Percentiles rank a stretch among this genome's conserved stretches.
These are phyloP conservation scores for Cynaeus angustus DNA, from an alignment of 2,888 invertebrate species.

Conservation along the genomic window DNA sequence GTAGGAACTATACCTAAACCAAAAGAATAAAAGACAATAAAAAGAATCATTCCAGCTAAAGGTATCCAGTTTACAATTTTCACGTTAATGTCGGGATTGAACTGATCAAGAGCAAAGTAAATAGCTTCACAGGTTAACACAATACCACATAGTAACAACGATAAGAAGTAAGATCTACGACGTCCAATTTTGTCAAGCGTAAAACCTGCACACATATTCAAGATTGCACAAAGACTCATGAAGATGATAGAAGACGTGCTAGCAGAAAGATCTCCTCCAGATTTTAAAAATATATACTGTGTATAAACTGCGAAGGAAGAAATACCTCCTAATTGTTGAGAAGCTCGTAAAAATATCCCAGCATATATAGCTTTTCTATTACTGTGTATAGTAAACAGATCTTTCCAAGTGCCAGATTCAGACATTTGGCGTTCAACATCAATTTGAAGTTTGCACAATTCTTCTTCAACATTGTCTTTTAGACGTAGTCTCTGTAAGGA, in stretches of 20 bases:
- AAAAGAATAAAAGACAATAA: conserved; percentile 56
- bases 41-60: conserved; percentile 62
- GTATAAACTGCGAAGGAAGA: conserved; percentile 61
- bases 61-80: conserved; percentile 62
- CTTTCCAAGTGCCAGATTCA: conserved; percentile 64
- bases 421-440: conserved; percentile 64
- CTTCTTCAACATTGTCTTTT: conserved; percentile 58
- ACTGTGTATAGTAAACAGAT: conserved; percentile 60
- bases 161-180: conserved; percentile 57
- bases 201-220: conserved; percentile 56
- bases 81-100: conserved; percentile 54
- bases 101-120: conserved; percentile 60
- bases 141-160: conserved; percentile 56
- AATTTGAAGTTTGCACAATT: conserved; percentile 56
- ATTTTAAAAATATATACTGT: conserved; percentile 65
- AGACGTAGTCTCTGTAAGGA: conserved; percentile 59
- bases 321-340: conserved; percentile 65
- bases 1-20: conserved; percentile 63
- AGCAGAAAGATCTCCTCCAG: conserved; percentile 63
- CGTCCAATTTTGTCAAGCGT: conserved; percentile 58
- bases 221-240: conserved; percentile 50
- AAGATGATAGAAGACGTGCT: conserved; percentile 61
- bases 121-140: conserved; percentile 54
- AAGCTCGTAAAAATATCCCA: conserved; percentile 60
- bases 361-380: conserved; percentile 63